Conservation (phyloP, 2,113 vertebrate genomes). For the Psittacula cyanocephala region DNA sequence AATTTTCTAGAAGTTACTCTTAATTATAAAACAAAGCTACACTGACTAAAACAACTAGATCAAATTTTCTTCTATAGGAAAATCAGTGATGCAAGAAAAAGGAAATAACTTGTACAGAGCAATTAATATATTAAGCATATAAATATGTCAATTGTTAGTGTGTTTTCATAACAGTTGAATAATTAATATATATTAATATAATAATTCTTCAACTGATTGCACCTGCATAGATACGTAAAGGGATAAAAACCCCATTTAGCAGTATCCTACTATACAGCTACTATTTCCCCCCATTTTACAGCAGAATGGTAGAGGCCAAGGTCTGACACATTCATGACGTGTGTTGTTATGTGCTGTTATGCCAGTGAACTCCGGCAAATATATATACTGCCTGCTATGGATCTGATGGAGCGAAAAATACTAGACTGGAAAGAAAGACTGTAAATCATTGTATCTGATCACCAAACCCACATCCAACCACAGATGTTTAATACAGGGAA, state of each 20-base stretch:
- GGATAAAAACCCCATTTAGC: not conserved
- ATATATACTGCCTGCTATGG: not conserved
- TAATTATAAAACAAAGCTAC: not conserved
- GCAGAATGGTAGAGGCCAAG: not conserved
- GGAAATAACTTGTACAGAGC: not conserved
- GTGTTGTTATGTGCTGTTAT: not conserved
- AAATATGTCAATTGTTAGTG: not conserved
- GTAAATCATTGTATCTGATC: not conserved
- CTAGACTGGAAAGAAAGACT: not conserved
- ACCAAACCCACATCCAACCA: not conserved
- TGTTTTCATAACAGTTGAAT: not conserved
- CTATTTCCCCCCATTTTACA: not conserved
- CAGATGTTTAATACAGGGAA: not conserved
- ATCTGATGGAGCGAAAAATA: not conserved
- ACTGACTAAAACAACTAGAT: not conserved
- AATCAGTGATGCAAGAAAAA: not conserved
- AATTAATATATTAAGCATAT: not conserved
- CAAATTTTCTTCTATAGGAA: not conserved
- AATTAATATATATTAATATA: not conserved
- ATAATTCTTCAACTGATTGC: not conserved
- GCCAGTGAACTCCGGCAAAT: not conserved
- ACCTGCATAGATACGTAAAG: not conserved
- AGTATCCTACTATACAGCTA: not conserved
- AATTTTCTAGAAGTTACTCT: not conserved
- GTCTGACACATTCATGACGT: fast-evolving